Conservation (phyloP, 2,113 vertebrate species). For the Myotis brandtii region DNA sequence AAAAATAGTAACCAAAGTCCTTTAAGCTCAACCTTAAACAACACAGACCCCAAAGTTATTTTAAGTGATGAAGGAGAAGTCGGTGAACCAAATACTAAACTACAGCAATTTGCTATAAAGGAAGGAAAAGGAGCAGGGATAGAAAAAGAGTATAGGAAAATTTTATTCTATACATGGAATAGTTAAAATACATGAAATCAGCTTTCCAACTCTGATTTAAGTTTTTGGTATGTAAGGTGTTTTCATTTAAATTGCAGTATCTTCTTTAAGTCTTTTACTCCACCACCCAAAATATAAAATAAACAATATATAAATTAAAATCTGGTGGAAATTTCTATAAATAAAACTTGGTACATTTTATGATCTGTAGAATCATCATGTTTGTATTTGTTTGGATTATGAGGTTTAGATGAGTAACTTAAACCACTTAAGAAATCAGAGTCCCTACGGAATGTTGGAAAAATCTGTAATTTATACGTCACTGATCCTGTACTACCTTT, state of each 20-base stretch:
- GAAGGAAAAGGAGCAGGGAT: conserved; percentile 79
- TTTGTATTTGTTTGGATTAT: not conserved
- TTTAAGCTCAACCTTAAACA: conserved; percentile 89
- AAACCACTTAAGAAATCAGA: conserved; percentile 43
- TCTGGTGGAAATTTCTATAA: not conserved
- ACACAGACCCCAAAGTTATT: conserved; percentile 84
- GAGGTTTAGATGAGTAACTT: not conserved
- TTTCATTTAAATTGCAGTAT: conserved; percentile 83
- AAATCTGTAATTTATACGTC: not conserved
- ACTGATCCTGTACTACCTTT: not conserved
- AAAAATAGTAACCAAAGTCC: conserved; percentile 82
- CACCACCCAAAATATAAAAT: not conserved
- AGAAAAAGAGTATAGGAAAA: conserved; percentile 70
- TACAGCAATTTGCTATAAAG: conserved; percentile 82
- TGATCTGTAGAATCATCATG: conserved; percentile 45
- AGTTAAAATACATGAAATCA: conserved; percentile 74
- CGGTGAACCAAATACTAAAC: conserved; percentile 85
- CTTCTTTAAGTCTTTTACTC: conserved; percentile 37
- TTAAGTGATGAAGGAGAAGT: conserved; percentile 79
- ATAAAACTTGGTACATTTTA: conserved; percentile 33
- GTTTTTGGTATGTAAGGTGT: conserved; percentile 24
- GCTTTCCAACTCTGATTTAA: conserved; percentile 52
- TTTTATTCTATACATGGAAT: conserved; percentile 88
- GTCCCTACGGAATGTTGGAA: not conserved
- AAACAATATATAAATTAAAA: conserved; percentile 53